Evolutionary conservation across 2,888 invertebrate species (phyloP), one percentile per base, ranked within the genome.

Genomic region (Digitonthophagus gazella): DNA sequence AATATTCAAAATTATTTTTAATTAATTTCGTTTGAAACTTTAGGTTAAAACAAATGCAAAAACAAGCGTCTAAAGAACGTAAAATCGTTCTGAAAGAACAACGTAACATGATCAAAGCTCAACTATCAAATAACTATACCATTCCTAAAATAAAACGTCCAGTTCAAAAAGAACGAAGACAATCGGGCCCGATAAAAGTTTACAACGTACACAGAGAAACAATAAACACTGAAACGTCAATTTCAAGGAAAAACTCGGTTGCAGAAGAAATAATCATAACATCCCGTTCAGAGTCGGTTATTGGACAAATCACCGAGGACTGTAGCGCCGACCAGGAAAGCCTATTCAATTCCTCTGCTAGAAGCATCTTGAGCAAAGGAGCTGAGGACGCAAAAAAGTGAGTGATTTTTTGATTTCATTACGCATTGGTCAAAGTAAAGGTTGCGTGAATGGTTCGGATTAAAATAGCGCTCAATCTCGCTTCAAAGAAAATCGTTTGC

Each of bases 11-110:
- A n/a, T 4, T 20, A 2, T 8, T 11, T 11, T n/a, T n/a, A n/a
- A n/a, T n/a, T n/a, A n/a, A n/a, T n/a, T 44, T 18, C 65, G 15
- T 67, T 2, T 61, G 20, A 57, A 57, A 57, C 2, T 19, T 61
- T 72, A 86, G 86, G 73, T 76, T 87, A 71, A 86, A 86, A 77
- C 84, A 85, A 75, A 81, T 84, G 71, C 86, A 87, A 75, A 84
- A 86, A 76, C 83, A 84, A 65, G 84, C 85, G 18, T 86, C 86
- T 64, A 83, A 85, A 70, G 86, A 87, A 75, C 81, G 87, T 6
- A 86, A 85, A 75, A 79, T 82, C 2, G 83, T 85, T 75, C 77
- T 87, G 14, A 84, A 84, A 74, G 84, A 85, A 72, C 86, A 87
- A 74, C 81, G 84, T 57, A 85, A 85, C 72, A 81, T 86, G 80